Evolutionary conservation across 1,140 invertebrate genomes (phyloP).

Genomic region (Drosophila subobscura): DNA sequence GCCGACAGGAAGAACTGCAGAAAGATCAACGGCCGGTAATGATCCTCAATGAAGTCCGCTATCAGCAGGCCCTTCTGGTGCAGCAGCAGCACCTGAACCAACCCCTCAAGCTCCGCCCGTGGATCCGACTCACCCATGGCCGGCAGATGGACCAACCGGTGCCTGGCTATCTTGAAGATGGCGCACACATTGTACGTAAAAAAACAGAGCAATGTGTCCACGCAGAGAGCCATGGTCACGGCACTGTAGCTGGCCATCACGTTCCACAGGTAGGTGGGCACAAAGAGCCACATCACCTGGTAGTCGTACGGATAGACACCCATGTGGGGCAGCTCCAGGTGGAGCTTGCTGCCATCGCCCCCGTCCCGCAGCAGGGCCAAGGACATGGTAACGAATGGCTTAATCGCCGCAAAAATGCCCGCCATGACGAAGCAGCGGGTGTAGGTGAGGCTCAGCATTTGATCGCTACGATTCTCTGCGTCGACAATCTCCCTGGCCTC

Average conservation of each 20-base stretch:
- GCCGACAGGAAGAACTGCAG: constrained; percentile 65
- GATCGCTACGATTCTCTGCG: constrained; percentile 58
- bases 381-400: constrained; percentile 55
- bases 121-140: constrained; percentile 12
- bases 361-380: constrained; percentile 29
- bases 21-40: constrained; percentile 52
- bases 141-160: constrained; percentile 46
- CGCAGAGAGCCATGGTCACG: constrained; percentile 59
- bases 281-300: constrained; percentile 36
- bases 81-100: constrained; percentile 48
- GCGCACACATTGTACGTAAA: constrained; percentile 71
- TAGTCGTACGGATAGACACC: constrained; percentile 51
- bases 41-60: constrained; percentile 38
- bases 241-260: constrained; percentile 59
- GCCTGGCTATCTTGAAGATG: constrained; percentile 63
- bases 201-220: constrained; percentile 64
- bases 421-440: constrained; percentile 54
- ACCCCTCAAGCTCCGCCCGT: constrained; percentile 21
- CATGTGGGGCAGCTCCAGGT: constrained; percentile 56
- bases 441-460: constrained; percentile 53
- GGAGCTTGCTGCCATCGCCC: constrained; percentile 1
- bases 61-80: constrained; percentile 61
- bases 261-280: constrained; percentile 68
- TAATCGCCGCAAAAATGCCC: constrained; percentile 49
- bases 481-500: constrained; percentile 45